A percentile compares a stretch with the other conserved stretches of the same genome.
These are phyloP conservation scores for Miniopterus natalensis DNA, from an alignment of 2,113 vertebrate species.

Conservation along the genomic window DNA sequence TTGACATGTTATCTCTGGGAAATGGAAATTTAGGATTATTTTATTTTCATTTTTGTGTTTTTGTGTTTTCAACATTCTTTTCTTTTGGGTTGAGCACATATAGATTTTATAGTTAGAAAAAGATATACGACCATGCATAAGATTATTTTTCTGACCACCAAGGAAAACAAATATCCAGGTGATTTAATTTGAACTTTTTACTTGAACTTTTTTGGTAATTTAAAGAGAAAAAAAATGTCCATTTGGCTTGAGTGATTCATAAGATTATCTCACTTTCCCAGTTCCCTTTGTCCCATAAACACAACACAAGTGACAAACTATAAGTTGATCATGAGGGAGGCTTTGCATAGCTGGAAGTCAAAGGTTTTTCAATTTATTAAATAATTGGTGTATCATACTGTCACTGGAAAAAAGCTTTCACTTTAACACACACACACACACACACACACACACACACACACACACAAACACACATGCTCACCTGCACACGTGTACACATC, in stretches of 20 bases:
- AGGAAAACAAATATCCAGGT: neutral
- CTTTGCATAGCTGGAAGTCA: neutral
- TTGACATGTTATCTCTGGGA: neutral
- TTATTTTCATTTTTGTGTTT: neutral
- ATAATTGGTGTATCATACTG: neutral
- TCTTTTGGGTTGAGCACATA: neutral
- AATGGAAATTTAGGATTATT: neutral
- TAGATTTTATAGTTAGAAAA: neutral
- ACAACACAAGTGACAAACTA: neutral
- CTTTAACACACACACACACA: neutral
- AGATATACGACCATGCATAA: neutral
- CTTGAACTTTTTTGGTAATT: neutral
- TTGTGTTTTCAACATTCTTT: neutral
- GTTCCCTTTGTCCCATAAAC: neutral
- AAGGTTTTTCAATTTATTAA: neutral
- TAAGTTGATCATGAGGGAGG: neutral
- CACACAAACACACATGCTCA: neutral
- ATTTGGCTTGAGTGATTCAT: neutral
- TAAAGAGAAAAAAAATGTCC: neutral
- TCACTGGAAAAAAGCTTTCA: neutral
- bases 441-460: neutral
- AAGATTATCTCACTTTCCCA: neutral
- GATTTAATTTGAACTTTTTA: neutral
- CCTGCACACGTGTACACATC: too few relatives aligned
- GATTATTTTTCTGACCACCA: slow-evolving; percentile 1